Conservation (phyloP, 2,797 vertebrate species). For the Babyrousa celebensis region DNA sequence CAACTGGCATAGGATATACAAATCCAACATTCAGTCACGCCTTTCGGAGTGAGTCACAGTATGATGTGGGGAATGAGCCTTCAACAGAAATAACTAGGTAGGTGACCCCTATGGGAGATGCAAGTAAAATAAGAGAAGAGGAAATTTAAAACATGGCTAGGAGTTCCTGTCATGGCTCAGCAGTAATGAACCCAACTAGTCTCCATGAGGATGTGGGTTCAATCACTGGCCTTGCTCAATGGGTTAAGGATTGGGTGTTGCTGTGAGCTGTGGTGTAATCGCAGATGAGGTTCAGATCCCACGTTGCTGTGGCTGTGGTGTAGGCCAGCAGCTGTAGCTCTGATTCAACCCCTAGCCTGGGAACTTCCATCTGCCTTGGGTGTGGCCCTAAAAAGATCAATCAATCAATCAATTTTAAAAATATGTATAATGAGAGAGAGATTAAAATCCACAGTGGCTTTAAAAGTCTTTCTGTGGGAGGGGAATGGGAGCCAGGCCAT, state of each 20-base stretch:
- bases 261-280: too few species aligned
- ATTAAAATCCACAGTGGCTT: not conserved
- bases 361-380: too few species aligned
- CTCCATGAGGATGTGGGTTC: too few species aligned
- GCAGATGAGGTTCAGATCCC: too few species aligned
- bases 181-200: too few species aligned
- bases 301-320: too few species aligned
- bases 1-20: not conserved
- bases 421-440: not conserved
- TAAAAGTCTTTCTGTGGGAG: not conserved
- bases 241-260: too few species aligned
- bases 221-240: too few species aligned
- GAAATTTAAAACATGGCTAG: not conserved
- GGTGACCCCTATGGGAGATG: not conserved
- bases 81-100: not conserved
- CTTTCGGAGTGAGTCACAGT: not conserved
- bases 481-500: not conserved
- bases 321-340: too few species aligned
- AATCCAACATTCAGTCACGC: slow-evolving; percentile 6
- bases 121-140: not conserved
- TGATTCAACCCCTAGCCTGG: too few species aligned
- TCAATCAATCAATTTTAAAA: not conserved
- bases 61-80: not conserved
- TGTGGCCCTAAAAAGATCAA: too few species aligned
- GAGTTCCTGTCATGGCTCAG: too few species aligned